Evolutionary conservation across 2,888 invertebrate genomes (phyloP).

Genomic region (Drosophila multiciliata): DNA sequence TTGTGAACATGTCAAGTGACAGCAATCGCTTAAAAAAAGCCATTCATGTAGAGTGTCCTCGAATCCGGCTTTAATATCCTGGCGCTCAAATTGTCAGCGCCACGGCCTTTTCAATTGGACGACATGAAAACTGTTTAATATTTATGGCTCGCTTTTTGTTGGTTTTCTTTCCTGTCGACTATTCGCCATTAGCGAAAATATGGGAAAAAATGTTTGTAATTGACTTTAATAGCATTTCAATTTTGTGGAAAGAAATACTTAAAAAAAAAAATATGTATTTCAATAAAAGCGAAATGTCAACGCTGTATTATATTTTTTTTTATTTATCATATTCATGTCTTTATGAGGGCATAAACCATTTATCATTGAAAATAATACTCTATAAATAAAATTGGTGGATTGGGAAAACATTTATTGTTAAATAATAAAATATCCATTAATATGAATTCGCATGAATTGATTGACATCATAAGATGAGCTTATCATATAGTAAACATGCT

Average conservation of each 20-base stretch:
- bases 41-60: slow-evolving; percentile 18
- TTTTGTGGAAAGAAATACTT: slow-evolving; percentile 24
- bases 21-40: slow-evolving; percentile 23
- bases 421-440: not conserved
- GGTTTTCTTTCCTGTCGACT: slow-evolving; percentile 7
- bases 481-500: not conserved
- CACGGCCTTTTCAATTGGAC: slow-evolving; percentile 51
- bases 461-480: not conserved
- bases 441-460: not conserved
- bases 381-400: not conserved
- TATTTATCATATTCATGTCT: slow-evolving; percentile 28
- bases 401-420: not conserved
- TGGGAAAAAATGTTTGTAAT: slow-evolving; percentile 53
- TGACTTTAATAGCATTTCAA: slow-evolving; percentile 72
- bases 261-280: slow-evolving; percentile 16
- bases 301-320: slow-evolving; percentile 33
- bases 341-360: slow-evolving; percentile 11
- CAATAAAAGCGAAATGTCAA: slow-evolving; percentile 47
- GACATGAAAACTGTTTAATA: slow-evolving; percentile 62
- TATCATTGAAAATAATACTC: slow-evolving; percentile 4
- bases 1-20: slow-evolving; percentile 60
- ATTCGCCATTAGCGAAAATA: slow-evolving; percentile 52
- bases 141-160: slow-evolving; percentile 46
- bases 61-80: slow-evolving; percentile 55
- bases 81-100: slow-evolving; percentile 51